Evolutionary conservation across 1,140 invertebrate genomes (phyloP).

Genomic region (Drosophila repletoides): DNA sequence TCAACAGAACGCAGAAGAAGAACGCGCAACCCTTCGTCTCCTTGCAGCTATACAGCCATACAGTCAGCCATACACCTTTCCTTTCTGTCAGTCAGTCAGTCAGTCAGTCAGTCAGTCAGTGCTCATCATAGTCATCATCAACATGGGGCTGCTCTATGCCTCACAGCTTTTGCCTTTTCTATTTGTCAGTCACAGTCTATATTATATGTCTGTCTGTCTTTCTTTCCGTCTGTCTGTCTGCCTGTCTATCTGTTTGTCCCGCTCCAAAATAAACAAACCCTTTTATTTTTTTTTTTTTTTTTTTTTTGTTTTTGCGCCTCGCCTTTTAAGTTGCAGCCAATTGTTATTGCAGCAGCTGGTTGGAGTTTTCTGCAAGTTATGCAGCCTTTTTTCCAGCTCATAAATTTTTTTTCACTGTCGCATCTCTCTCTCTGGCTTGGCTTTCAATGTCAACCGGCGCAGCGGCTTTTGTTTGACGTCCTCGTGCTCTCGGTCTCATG

Average conservation of each 20-base stretch:
- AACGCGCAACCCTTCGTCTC: not conserved
- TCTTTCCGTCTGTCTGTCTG: too few relatives aligned
- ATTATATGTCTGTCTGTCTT: slow-evolving; percentile 26
- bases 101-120: slow-evolving; percentile 40
- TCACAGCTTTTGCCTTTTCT: slow-evolving; percentile 10
- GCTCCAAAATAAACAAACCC: slow-evolving; percentile 41
- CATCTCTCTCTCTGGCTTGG: slow-evolving; percentile 34
- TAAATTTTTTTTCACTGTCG: slow-evolving; percentile 68
- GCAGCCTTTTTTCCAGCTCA: slow-evolving; percentile 68
- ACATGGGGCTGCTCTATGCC: too few relatives aligned
- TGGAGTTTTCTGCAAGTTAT: slow-evolving; percentile 26
- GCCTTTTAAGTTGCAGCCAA: slow-evolving; percentile 74
- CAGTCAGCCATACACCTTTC: not conserved
- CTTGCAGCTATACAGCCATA: slow-evolving; percentile 4
- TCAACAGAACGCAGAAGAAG: slow-evolving; percentile 70
- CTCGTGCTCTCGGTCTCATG: slow-evolving; percentile 67
- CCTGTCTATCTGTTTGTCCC: slow-evolving; percentile 11
- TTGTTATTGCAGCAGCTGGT: slow-evolving; percentile 62
- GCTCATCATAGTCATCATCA: slow-evolving; percentile 27
- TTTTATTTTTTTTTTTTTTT: slow-evolving; percentile 2
- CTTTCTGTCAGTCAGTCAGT: slow-evolving; percentile 14
- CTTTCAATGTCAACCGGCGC: slow-evolving; percentile 73
- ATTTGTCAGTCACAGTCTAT: too few relatives aligned
- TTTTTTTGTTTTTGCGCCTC: not conserved
- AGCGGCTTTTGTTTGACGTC: slow-evolving; percentile 74